Conservation (phyloP, 53 echinoderm and acorn worm genomes). For the Apostichopus leukothele region DNA sequence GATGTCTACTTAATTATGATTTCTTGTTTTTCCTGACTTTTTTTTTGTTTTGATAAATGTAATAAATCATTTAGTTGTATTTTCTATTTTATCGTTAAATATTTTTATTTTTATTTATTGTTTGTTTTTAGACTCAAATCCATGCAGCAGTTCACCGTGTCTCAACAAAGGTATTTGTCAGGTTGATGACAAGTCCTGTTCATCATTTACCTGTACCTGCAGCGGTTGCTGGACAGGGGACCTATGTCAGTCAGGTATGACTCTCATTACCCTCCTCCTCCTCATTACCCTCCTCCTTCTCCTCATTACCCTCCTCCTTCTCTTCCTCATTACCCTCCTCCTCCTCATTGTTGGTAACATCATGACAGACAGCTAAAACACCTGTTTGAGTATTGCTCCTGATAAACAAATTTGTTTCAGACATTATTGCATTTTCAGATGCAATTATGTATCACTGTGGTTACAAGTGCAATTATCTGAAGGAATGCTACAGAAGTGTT, state of each 20-base stretch:
- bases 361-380: no score
- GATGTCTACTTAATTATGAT: no score
- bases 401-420: no score
- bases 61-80: background rate
- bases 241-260: slow-evolving; percentile 55
- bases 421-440: no score
- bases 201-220: slow-evolving; percentile 65
- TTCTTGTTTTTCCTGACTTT: background rate
- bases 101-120: background rate
- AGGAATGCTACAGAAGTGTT: no score
- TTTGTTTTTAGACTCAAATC: slow-evolving; percentile 46
- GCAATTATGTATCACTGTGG: no score
- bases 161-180: slow-evolving; percentile 62
- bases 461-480: no score
- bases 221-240: slow-evolving; percentile 67
- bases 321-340: no score
- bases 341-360: no score
- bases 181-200: slow-evolving; percentile 27
- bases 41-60: background rate
- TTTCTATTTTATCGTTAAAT: background rate
- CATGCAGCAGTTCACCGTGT: slow-evolving; percentile 65
- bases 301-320: background rate
- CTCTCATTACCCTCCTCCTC: background rate
- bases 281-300: background rate
- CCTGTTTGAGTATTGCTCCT: no score